Base-by-base conservation (phyloP, 2,113 vertebrate species). In the Urocynchramus pylzowi region DNA sequence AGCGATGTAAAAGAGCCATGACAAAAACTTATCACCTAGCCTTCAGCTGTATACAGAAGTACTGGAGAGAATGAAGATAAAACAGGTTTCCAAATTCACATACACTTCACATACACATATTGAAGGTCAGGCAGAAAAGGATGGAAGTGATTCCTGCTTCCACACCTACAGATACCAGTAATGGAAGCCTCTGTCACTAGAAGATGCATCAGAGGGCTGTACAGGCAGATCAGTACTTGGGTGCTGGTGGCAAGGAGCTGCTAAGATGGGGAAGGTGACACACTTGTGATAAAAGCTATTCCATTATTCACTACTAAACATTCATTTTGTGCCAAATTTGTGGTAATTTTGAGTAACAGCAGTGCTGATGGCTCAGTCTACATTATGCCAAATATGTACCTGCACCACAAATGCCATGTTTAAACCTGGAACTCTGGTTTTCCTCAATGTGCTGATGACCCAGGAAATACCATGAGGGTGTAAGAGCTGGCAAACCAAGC, bases 21-120 rank as follows among this genome's bases (percentile, higher is more conserved):
- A 88, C 50, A 86, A 89, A 90, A 93, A 92, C 57, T 39, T 87
- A 91, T 44, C 82, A 93, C 61, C 63, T 82, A 92, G 53, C 42
- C 41, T 95, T 95, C 74, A 85, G 44, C 49, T 87, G 50, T 64
- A 60, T 47, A 91, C 24, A 52, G 22, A 85, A 96, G 31, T 27
- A 82, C 27, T 13, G 31, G 19, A 73, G 44, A 92, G 23, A 93
- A 87, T 13, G 24, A 60, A 82, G 49, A 90, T 57, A 83, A 57
- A 80, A 76, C 31, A 81, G 23, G 50, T 73, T 83, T 84, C 70
- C 84, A 71, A 93, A 93, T 84, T 76, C 56, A 60, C 30, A 50
- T 33, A 35, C 24, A 78, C 20, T 23, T 89, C 74, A 19, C 24
- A 23, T n/a, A n/a, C n/a, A n/a, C n/a, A 4, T 31, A 68, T 3